These are phyloP conservation scores for Sinohyriopsis cumingii DNA, from an alignment of 2,888 invertebrate species.

Conservation along the genomic window DNA sequence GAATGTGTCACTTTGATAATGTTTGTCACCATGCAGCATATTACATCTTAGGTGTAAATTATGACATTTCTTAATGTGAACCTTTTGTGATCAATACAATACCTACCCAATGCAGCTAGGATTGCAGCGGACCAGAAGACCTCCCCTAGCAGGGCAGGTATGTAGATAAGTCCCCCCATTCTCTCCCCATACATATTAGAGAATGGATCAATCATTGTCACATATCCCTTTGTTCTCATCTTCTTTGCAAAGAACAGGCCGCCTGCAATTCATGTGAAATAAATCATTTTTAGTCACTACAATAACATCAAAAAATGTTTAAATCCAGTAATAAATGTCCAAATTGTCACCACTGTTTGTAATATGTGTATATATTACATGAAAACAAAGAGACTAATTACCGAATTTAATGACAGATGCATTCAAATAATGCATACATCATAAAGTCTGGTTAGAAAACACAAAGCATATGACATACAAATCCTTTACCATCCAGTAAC, in stretches of 20 bases:
- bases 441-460: too few relatives aligned
- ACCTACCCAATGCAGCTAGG: slow-evolving; percentile 89
- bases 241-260: slow-evolving; percentile 98
- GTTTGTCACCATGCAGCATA: too few relatives aligned
- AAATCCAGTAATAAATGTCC: not conserved
- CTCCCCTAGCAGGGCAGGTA: slow-evolving; percentile 97
- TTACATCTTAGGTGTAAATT: too few relatives aligned
- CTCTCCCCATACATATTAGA: slow-evolving; percentile 97
- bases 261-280: slow-evolving; percentile 75
- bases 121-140: slow-evolving; percentile 99
- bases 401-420: not conserved
- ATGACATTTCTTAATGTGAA: too few relatives aligned
- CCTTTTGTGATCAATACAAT: too few relatives aligned
- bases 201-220: slow-evolving; percentile 98
- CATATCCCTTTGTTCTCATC: slow-evolving; percentile 97
- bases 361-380: not conserved
- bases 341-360: not conserved
- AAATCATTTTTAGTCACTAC: not conserved
- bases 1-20: too few relatives aligned
- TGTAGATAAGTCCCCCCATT: slow-evolving; percentile 96
- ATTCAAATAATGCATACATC: too few relatives aligned
- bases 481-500: too few relatives aligned
- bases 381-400: not conserved
- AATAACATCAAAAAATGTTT: too few relatives aligned
- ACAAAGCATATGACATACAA: too few relatives aligned